Evolutionary conservation across 2,797 vertebrate species (phyloP), one percentile per base, ranked within the genome.

Genomic region (Syngnathus rostellatus): DNA sequence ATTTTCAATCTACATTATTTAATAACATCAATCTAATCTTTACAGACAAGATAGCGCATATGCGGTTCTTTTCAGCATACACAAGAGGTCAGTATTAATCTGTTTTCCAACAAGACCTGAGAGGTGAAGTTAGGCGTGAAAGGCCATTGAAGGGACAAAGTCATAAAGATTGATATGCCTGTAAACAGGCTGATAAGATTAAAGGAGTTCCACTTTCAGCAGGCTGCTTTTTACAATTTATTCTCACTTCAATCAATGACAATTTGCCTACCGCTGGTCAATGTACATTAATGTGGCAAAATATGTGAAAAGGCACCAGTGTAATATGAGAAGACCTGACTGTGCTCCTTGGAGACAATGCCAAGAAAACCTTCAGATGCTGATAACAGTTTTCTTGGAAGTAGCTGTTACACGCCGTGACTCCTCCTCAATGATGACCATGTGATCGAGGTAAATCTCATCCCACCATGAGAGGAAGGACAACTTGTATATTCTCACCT

Each of bases 391-490:
- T 72, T 84, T 73, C 55, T 48, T 71, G 63, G 73, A 80, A 72
- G 65, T 41, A 59, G 19, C 63, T 19, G 59, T 59, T 60, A 46
- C 41, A 37, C 16, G 0, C 5, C 61, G 39, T 68, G 1, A 73
- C 84, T 84, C 86, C 86, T 80, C 86, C 85, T 75, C 70, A 19
- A 39, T 62, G 4, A 69, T 50, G 62, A 61, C 65, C 85, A 86
- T 84, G 82, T 87, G 85, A 83, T 74, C 37, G 65, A 75, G 60
- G 68, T 80, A 68, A 81, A 73, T 78, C 68, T 61, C 16, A 70
- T 71, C 66, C 54, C 67, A 51, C 72, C 58, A 68, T 59, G 25
- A 54, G 67, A 67, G 63, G 63, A 62, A 75, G 69, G 67, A 68
- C 54, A 70, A 68, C 31, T 58, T 69, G 2, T 11, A 65, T 66